phyloP scores from a whole-genome alignment of 1,140 invertebrate genomes.

The Bombus waltoni region DNA sequence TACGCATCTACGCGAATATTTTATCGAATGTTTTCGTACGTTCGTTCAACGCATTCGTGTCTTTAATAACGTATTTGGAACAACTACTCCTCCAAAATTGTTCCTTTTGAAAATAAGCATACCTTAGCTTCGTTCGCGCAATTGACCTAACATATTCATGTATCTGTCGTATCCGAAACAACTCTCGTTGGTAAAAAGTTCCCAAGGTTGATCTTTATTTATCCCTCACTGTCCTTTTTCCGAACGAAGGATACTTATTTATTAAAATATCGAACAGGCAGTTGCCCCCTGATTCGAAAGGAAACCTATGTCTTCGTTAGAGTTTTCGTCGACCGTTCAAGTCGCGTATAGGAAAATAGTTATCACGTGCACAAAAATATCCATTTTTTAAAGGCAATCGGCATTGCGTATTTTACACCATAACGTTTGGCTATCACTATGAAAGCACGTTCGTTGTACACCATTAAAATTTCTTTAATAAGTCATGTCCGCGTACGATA shows the following conservation, averaged over 20 bases:
- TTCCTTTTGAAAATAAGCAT: too few relatives aligned
- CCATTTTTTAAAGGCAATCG: not conserved
- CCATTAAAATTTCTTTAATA: not conserved
- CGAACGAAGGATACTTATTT: too few relatives aligned
- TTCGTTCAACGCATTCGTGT: constrained; percentile 15
- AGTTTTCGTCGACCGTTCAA: not conserved
- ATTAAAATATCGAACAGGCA: too few relatives aligned
- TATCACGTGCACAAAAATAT: constrained; percentile 20
- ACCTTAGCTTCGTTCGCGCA: too few relatives aligned
- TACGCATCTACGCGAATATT: not conserved
- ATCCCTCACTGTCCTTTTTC: too few relatives aligned
- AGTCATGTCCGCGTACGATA: not conserved
- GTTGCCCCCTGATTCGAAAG: too few relatives aligned
- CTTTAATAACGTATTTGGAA: not conserved
- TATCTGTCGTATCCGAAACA: too few relatives aligned
- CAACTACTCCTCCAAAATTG: not conserved
- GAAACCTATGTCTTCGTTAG: too few relatives aligned
- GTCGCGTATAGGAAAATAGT: not conserved
- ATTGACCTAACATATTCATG: too few relatives aligned
- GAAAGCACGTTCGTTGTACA: not conserved
- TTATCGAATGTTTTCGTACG: not conserved
- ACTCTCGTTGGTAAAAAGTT: too few relatives aligned
- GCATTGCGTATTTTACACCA: not conserved
- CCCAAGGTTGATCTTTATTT: too few relatives aligned
- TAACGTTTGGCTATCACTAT: not conserved